A percentile compares a stretch with the other conserved stretches of the same genome.
Conservation (phyloP, 2,888 invertebrate genomes). For the Tinea semifulvella region DNA sequence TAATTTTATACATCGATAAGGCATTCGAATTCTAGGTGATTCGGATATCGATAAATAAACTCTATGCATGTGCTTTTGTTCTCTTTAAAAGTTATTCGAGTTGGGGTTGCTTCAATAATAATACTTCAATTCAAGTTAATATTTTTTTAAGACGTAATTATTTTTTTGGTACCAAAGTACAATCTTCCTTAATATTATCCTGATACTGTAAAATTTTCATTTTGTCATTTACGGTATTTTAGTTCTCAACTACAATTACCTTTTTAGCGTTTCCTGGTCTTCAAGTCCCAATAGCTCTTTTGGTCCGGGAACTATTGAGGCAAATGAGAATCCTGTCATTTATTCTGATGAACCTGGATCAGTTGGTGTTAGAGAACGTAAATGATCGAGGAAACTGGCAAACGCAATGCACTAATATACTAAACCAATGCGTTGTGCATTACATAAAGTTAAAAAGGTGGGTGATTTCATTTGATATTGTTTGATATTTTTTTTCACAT, state of each 20-base stretch:
- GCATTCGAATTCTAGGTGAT: no score
- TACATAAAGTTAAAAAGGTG: conserved; percentile 46
- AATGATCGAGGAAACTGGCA: conserved; percentile 16
- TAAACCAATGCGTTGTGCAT: conserved; percentile 43
- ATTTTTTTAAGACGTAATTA: background rate
- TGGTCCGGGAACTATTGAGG: conserved; percentile 45
- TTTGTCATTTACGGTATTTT: conserved; percentile 35
- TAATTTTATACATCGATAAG: no score
- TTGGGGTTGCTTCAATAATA: no score
- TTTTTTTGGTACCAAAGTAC: background rate
- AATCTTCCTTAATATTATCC: no score
- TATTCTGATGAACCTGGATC: conserved; percentile 37
- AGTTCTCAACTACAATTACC: conserved; percentile 47
- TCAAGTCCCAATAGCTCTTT: conserved; percentile 41
- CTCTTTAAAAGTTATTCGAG: no score
- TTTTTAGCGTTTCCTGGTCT: conserved; percentile 44
- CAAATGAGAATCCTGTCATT: conserved; percentile 42
- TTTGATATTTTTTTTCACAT: no score
- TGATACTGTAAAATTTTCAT: background rate
- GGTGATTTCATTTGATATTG: no score
- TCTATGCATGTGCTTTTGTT: no score
- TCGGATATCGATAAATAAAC: no score
- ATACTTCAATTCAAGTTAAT: no score
- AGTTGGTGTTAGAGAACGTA: conserved; percentile 33
- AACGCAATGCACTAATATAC: conserved; percentile 28